phyloP scores from a whole-genome alignment of 2,797 vertebrate species.

The Oophaga sylvatica region DNA sequence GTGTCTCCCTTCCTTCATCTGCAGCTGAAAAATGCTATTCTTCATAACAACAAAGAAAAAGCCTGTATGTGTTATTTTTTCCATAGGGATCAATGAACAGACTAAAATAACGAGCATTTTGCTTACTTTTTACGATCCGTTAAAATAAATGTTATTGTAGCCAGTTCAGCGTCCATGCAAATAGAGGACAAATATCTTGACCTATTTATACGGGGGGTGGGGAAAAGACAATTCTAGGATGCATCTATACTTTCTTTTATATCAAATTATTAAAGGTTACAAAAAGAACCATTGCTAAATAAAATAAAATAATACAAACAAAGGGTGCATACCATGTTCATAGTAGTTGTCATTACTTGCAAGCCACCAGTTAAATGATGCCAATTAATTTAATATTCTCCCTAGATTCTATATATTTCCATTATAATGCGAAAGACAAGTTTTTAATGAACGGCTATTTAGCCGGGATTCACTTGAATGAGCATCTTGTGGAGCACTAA shows the following conservation, averaged over 20 bases:
- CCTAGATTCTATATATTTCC: slow-evolving; percentile 37
- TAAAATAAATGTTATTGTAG: not conserved
- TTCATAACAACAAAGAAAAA: too few relatives aligned
- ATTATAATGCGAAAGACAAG: slow-evolving; percentile 47
- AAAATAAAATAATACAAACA: not conserved
- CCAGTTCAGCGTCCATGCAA: not conserved
- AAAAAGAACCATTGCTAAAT: not conserved
- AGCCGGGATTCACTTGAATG: slow-evolving; percentile 69
- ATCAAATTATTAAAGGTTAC: not conserved
- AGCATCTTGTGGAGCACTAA: slow-evolving; percentile 80
- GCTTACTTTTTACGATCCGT: too few relatives aligned
- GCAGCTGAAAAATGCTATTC: too few relatives aligned
- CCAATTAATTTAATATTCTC: slow-evolving; percentile 36
- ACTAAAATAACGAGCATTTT: too few relatives aligned
- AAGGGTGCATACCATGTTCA: not conserved
- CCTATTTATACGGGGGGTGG: not conserved
- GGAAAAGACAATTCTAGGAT: not conserved
- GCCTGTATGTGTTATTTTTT: too few relatives aligned
- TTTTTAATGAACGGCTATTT: slow-evolving; percentile 65
- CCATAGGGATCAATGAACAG: too few relatives aligned
- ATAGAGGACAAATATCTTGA: not conserved
- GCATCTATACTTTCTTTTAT: not conserved
- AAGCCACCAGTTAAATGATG: slow-evolving; percentile 21
- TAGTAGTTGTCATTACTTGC: slow-evolving; percentile 1
- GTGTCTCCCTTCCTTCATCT: too few relatives aligned